phyloP scores from a whole-genome alignment of 2,888 invertebrate genomes.

The Epistrophella euchroma region DNA sequence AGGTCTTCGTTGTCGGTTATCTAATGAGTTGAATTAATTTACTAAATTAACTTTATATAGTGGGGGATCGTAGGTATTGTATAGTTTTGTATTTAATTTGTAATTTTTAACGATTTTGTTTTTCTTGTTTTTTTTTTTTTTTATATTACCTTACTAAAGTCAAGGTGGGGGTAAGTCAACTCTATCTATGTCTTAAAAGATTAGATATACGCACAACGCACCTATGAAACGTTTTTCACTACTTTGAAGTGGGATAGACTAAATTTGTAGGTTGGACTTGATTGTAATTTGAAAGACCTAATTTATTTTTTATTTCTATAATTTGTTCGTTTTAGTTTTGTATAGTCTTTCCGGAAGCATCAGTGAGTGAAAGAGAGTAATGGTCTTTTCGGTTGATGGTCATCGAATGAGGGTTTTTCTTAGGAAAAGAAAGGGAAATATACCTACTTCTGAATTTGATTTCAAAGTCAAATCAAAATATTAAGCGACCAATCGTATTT shows the following conservation, averaged over 20 bases:
- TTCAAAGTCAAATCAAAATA: no score
- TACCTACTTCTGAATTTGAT: no score
- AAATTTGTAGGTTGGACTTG: constrained; percentile 53
- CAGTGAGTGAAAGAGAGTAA: background rate
- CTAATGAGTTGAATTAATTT: constrained; percentile 75
- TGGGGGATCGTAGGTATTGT: constrained; percentile 15
- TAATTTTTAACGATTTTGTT: constrained; percentile 60
- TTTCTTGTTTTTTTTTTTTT: constrained; percentile 28
- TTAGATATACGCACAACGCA: constrained; percentile 15
- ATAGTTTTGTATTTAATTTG: constrained; percentile 71
- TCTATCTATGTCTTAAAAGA: constrained; percentile 6
- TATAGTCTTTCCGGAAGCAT: constrained; percentile 21
- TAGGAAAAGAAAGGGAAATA: no score
- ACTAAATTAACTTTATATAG: constrained; percentile 60
- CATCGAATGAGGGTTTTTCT: no score
- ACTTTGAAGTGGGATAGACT: constrained; percentile 31
- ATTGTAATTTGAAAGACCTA: constrained; percentile 50
- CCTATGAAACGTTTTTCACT: constrained; percentile 60
- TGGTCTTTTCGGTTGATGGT: no score
- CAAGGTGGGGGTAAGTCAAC: background rate
- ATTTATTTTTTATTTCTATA: constrained; percentile 41
- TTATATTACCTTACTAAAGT: no score
- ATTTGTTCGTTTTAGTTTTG: constrained; percentile 15
- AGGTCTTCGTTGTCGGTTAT: constrained; percentile 69
- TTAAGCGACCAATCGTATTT: no score